phyloP scores from a whole-genome alignment of 2,113 vertebrate species.

The Antechinus stuartii region DNA sequence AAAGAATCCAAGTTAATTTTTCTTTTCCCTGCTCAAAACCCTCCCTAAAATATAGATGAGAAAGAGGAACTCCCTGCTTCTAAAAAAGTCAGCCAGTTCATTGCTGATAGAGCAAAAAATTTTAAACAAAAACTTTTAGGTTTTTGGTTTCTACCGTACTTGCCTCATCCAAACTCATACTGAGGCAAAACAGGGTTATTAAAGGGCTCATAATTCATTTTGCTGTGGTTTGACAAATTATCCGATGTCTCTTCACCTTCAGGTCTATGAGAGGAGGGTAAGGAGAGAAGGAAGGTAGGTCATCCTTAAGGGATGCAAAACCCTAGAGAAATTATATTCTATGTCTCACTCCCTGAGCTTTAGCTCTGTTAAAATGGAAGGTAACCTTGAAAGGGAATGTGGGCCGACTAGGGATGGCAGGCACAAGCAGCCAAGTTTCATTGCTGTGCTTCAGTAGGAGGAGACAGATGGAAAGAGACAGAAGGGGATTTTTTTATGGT shows the following conservation, averaged over 20 bases:
- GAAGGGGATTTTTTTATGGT: neutral
- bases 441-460: neutral
- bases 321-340: neutral
- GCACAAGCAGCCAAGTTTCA: neutral
- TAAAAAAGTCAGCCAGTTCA: slow-evolving; percentile 18
- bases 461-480: neutral
- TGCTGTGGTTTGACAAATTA: neutral
- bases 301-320: neutral
- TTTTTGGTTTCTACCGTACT: neutral
- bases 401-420: neutral
- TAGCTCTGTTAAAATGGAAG: neutral
- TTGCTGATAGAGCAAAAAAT: neutral
- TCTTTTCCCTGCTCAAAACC: slow-evolving; percentile 23
- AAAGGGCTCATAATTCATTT: neutral
- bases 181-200: neutral
- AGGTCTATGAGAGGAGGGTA: neutral
- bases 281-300: neutral
- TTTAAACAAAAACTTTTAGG: slow-evolving; percentile 33
- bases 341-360: neutral
- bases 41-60: slow-evolving; percentile 15
- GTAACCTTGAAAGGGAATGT: slow-evolving; percentile 11
- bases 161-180: neutral
- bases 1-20: slow-evolving; percentile 16
- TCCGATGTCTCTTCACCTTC: neutral
- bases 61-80: slow-evolving; percentile 32